Base-by-base conservation (phyloP, 2,888 invertebrate genomes). In the Drosophila falleni region DNA sequence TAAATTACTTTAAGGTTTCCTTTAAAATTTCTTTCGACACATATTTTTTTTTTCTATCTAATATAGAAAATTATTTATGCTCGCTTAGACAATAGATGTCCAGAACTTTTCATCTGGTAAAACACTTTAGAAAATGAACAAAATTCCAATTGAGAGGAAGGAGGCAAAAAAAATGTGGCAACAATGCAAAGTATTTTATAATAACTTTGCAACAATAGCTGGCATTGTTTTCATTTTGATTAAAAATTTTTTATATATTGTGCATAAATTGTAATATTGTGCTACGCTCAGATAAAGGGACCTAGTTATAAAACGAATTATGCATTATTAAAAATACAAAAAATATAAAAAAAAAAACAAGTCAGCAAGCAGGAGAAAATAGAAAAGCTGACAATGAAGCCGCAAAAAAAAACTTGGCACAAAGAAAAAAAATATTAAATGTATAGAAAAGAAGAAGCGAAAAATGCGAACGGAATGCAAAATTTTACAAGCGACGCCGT, bases 261-360 rank as follows among this genome's bases (percentile, higher is more conserved):
- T 74, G 86, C 67, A 87, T 76, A 88, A 82, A 85, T 79, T 78
- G 78, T 67, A 63, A 78, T 78, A 78, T 74, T 74, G 70, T 76
- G 67, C 60, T 54, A 8, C 16, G 53, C 35, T 33, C 15, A 63
- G 51, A 56, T 60, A 69, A 58, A 44, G 53, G 50, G 37, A 73
- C 69, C 82, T 81, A 85, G 82, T 87, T 83, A 81, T 73, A 79
- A 76, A 85, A 87, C 88, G 82, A 85, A 83, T 87, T 88, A 88
- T 84, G 89, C 87, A 88, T 88, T 84, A 84, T 88, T 88, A 88
- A 84, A 88, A 88, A 73, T 61, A 74, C 56, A 87, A 86, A 71
- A 71, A 75, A 44, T n/a, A n/a, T n/a, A 10, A 62, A 11, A 15
- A 65, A 54, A 60, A 39, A 41, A n/a, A 64, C 23, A 51, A 8